phyloP scores from a whole-genome alignment of 2,797 vertebrate species.

The Antennarius maculatus region DNA sequence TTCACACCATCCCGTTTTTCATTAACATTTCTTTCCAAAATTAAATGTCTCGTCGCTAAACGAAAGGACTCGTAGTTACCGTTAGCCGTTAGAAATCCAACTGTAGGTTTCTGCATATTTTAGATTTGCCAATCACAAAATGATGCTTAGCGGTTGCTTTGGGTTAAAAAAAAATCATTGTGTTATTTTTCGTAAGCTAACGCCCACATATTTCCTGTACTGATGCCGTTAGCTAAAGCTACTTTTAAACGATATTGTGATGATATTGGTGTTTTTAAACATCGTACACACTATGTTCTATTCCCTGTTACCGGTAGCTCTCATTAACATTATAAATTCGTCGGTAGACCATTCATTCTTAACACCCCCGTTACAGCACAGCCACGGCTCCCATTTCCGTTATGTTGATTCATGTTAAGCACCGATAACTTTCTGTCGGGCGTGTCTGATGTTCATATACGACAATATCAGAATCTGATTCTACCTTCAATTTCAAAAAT shows the following conservation, averaged over 20 bases:
- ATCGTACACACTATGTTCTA: not conserved
- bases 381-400: constrained; percentile 68
- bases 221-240: not conserved
- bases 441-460: constrained; percentile 70
- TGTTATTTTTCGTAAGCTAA: constrained; percentile 12
- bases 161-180: constrained; percentile 6
- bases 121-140: not conserved
- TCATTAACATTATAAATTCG: not conserved
- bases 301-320: not conserved
- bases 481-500: constrained; percentile 14
- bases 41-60: constrained; percentile 13
- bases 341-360: constrained; percentile 69
- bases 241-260: not conserved
- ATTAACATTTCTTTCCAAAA: constrained; percentile 12
- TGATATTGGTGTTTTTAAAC: not conserved
- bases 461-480: constrained; percentile 14
- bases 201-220: constrained; percentile 17
- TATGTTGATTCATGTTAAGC: constrained; percentile 65
- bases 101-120: not conserved
- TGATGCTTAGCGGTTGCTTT: not conserved
- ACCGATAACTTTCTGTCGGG: constrained; percentile 74
- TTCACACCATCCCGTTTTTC: constrained; percentile 1
- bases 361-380: constrained; percentile 57
- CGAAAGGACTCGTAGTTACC: not conserved
- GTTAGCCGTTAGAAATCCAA: not conserved